Evolutionary conservation across 2,888 invertebrate species (phyloP), one percentile per base, ranked within the genome.

Genomic region (Helobdella robusta): DNA sequence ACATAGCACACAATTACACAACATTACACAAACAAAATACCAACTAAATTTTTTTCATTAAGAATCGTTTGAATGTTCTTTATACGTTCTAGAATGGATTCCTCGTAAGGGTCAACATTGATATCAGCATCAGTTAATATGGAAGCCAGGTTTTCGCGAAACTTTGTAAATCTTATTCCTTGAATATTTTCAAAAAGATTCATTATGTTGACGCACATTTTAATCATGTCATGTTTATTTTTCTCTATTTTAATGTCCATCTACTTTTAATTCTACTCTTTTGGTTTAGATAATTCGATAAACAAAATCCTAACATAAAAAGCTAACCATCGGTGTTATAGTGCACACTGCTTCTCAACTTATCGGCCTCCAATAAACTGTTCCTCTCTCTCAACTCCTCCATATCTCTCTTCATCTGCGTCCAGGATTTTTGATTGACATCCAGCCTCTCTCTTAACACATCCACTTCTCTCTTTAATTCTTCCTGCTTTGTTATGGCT

Each of bases 61-160:
- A n/a, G n/a, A n/a, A n/a, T n/a, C n/a, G n/a, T n/a, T n/a, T n/a
- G n/a, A n/a, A n/a, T n/a, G 11, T 65, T 58, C 59, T 71, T 69
- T n/a, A 78, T 70, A 23, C 72, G 71, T 28, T 75, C 74, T 50
- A 72, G 73, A 60, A 79, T 74, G 5, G 68, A 63, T 32, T 79
- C 78, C 46, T 78, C 78, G 40, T 72, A 73, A 1, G 74, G 72
- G 5, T 74, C 72, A 2, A 75, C 66, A 4, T 61, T 59, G 35
- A 66, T 66, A 61, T 71, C 73, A 2, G 68, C 63, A 23, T 75
- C 73, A 61, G 74, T 71, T 59, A 79, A 70, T 8, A 78, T 59
- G 40, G 68, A 68, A 1, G 76, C 74, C 23, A 79, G 64, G 65
- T 75, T 73, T 59, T 79, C 77, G 46, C 71, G 72, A 72, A 78